Percentiles rank a stretch among this genome's conserved stretches.
Conservation (phyloP, 2,797 vertebrate species). For the Falco peregrinus region DNA sequence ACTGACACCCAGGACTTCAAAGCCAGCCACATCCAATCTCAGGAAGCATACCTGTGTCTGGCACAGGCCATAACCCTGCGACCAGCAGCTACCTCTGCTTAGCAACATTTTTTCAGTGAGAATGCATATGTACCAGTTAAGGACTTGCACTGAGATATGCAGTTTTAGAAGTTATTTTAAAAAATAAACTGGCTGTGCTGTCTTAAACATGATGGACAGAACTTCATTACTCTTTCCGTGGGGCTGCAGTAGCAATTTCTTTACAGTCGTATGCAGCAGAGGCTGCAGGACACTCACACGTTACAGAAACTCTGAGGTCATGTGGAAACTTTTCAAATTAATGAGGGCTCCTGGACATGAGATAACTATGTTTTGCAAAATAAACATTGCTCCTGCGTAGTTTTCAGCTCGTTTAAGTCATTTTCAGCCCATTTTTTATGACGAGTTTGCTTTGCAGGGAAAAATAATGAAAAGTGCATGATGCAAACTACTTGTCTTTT, state of each 20-base stretch:
- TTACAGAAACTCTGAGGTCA: constrained; percentile 43
- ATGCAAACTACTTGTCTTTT: background rate
- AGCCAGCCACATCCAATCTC: constrained; percentile 3
- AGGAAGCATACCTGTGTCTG: background rate
- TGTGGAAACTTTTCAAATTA: background rate
- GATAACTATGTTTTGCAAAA: constrained; percentile 23
- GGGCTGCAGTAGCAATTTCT: background rate
- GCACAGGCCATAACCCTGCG: background rate
- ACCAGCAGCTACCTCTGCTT: background rate
- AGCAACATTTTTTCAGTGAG: background rate
- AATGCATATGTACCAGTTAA: background rate
- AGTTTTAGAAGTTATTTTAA: background rate
- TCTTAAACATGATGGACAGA: background rate
- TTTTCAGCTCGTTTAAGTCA: constrained; percentile 19
- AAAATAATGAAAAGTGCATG: background rate
- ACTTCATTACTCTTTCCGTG: background rate
- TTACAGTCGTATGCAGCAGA: background rate
- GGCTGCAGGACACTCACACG: background rate
- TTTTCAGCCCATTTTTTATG: background rate
- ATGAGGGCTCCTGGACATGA: background rate
- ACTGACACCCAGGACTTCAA: constrained; percentile 5
- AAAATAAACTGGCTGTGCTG: background rate
- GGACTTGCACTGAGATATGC: background rate
- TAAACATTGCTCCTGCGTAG: background rate
- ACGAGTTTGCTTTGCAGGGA: background rate